These are phyloP conservation scores for Lacanobia oleracea DNA, from an alignment of 2,888 invertebrate species.

Conservation along the genomic window DNA sequence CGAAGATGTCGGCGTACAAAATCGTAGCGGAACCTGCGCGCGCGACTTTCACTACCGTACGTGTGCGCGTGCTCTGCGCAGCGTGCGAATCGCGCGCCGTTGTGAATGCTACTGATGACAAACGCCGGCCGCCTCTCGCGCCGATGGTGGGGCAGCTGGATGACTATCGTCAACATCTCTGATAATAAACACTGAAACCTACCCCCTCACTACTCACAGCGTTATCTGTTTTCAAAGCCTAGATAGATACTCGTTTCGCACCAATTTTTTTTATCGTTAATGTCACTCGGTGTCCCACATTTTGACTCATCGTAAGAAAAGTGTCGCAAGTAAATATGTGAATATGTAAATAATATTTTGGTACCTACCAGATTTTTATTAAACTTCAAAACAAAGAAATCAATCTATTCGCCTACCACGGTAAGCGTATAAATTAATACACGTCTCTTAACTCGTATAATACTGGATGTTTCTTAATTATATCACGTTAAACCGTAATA, in stretches of 20 bases:
- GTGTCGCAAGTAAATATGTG: constrained; percentile 50
- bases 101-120: constrained; percentile 81
- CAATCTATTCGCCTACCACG: too few relatives aligned
- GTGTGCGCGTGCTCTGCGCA: constrained; percentile 77
- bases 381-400: constrained; percentile 8
- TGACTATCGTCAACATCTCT: constrained; percentile 78
- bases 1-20: constrained; percentile 87
- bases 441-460: constrained; percentile 1
- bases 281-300: constrained; percentile 59
- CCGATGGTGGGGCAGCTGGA: constrained; percentile 75
- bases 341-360: constrained; percentile 29
- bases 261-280: constrained; percentile 70
- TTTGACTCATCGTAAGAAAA: constrained; percentile 38
- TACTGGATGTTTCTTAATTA: constrained; percentile 16
- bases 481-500: constrained; percentile 32
- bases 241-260: constrained; percentile 67
- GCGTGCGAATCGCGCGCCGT: constrained; percentile 86
- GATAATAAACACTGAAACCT: constrained; percentile 80
- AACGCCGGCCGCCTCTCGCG: constrained; percentile 62
- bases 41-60: constrained; percentile 87
- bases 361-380: not conserved
- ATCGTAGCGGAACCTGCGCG: constrained; percentile 85
- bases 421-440: not conserved
- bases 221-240: constrained; percentile 71
- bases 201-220: constrained; percentile 72